A percentile compares a stretch with the other conserved stretches of the same genome.
These are phyloP conservation scores for Morinoia aosen DNA, from an alignment of 2,888 invertebrate species.

Conservation along the genomic window DNA sequence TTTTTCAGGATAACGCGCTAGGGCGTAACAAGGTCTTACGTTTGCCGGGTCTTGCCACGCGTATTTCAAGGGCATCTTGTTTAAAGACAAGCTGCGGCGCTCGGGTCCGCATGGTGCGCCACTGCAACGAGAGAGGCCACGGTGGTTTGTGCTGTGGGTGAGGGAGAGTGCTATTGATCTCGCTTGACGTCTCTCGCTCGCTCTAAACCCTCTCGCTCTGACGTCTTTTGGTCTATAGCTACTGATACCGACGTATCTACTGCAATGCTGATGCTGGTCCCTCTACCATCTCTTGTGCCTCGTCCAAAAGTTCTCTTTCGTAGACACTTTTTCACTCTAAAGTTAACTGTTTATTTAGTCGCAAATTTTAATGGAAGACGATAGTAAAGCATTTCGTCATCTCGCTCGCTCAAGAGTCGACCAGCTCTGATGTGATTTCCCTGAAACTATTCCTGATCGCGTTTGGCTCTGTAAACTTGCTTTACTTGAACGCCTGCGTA, in stretches of 20 bases:
- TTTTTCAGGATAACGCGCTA: background rate
- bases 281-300: background rate
- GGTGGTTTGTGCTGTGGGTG: background rate
- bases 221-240: background rate
- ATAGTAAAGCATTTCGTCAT: background rate
- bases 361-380: background rate
- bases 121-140: background rate
- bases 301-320: too few relatives aligned
- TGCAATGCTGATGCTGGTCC: background rate
- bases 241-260: background rate
- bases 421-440: background rate
- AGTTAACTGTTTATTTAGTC: background rate
- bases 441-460: background rate
- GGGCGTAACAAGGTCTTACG: background rate
- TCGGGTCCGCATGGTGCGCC: background rate
- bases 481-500: too few relatives aligned
- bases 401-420: background rate
- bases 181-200: conserved; percentile 18
- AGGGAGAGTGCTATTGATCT: conserved; percentile 6
- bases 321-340: background rate
- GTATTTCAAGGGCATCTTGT: conserved; percentile 9
- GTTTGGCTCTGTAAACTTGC: background rate
- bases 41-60: background rate
- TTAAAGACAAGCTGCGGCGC: background rate
- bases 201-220: background rate